Evolutionary conservation across 2,797 vertebrate genomes (phyloP).

Genomic region (Onychomys leucogaster): DNA sequence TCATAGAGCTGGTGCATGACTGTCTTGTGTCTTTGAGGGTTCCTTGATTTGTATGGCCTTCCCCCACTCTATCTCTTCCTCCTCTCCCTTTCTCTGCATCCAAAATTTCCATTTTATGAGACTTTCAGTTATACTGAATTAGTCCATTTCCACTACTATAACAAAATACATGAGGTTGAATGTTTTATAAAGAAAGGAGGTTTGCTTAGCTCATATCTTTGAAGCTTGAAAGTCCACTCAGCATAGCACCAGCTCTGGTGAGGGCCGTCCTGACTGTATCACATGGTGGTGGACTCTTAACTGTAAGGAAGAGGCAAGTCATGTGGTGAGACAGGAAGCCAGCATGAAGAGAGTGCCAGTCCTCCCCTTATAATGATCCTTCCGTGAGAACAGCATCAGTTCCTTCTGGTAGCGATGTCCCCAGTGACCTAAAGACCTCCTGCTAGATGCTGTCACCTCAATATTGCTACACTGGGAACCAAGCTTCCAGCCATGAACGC

Average conservation of each 20-base stretch:
- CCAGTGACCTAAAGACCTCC: no score
- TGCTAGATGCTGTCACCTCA: no score
- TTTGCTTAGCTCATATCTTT: not conserved
- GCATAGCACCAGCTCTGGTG: not conserved
- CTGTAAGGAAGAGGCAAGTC: not conserved
- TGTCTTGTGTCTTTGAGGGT: not conserved
- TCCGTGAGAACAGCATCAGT: no score
- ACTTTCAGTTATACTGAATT: not conserved
- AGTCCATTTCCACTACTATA: not conserved
- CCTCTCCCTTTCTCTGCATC: not conserved
- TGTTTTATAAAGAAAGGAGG: not conserved
- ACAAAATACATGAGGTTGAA: not conserved
- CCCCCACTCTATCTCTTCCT: not conserved
- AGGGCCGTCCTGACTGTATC: not conserved
- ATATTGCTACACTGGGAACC: not conserved
- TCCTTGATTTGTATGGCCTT: not conserved
- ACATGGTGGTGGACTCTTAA: not conserved
- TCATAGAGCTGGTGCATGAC: not conserved
- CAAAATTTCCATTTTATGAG: not conserved
- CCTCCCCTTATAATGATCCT: not conserved
- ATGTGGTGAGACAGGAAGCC: not conserved
- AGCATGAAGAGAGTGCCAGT: not conserved
- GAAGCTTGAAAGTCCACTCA: not conserved
- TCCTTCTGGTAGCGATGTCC: not conserved
- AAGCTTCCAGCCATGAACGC: not conserved